Evolutionary conservation across 2,797 vertebrate genomes (phyloP).

Genomic region (Catamblyrhynchus diadema): DNA sequence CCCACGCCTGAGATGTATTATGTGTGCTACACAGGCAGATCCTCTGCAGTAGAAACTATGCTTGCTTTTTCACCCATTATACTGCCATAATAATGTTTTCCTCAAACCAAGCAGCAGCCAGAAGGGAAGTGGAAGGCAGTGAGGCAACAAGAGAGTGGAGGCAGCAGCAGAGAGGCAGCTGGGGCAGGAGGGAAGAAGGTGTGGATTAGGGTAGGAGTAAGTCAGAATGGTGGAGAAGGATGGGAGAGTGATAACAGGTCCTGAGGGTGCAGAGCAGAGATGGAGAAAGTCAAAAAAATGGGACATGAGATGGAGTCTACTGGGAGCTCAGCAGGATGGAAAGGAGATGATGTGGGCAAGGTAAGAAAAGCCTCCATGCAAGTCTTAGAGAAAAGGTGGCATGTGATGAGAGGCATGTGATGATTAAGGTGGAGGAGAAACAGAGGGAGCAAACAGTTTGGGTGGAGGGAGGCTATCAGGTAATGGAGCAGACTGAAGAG

Average conservation of each 20-base stretch:
- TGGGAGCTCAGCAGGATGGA: neutral
- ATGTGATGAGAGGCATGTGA: neutral
- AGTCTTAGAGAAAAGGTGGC: neutral
- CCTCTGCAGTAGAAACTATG: neutral
- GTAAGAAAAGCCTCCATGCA: neutral
- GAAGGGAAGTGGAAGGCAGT: neutral
- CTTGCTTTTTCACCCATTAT: neutral
- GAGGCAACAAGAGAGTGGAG: neutral
- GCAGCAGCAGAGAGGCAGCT: neutral
- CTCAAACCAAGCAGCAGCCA: neutral
- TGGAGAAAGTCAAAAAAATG: neutral
- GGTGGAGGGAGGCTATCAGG: neutral
- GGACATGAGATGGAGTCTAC: neutral
- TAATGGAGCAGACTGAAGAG: neutral
- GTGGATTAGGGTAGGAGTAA: neutral
- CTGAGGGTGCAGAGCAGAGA: neutral
- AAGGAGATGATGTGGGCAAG: neutral
- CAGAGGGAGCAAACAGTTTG: neutral
- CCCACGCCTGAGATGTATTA: constrained; percentile 34
- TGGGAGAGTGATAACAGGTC: neutral
- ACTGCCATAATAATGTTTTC: neutral
- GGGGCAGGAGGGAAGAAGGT: neutral
- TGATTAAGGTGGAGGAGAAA: neutral
- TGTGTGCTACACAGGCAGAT: neutral
- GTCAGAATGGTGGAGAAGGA: neutral